Evolutionary conservation across 1,140 invertebrate genomes (phyloP).

Genomic region (Luehdorfia chinensis): DNA sequence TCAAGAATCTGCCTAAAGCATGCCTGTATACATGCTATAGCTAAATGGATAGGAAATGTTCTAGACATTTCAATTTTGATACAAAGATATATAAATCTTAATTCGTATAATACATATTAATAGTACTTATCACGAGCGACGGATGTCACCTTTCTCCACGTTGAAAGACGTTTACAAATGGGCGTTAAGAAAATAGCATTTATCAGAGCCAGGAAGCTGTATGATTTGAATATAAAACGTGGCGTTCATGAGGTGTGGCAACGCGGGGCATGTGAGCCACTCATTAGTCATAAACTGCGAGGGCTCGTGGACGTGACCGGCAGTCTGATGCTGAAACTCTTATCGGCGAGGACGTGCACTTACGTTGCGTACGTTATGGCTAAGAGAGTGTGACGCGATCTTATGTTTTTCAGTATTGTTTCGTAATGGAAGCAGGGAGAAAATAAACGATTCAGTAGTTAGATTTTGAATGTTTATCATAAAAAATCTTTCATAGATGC

Average conservation of each 20-base stretch:
- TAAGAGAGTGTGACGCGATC: constrained; percentile 12
- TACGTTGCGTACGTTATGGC: neutral
- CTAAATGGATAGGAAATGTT: no score
- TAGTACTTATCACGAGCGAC: no score
- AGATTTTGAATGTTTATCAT: no score
- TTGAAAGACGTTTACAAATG: constrained; percentile 16
- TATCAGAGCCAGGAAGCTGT: constrained; percentile 16
- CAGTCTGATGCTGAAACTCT: constrained; percentile 3
- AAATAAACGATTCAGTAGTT: constrained; percentile 3
- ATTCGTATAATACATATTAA: no score
- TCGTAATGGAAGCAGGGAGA: constrained; percentile 1
- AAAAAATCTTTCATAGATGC: no score
- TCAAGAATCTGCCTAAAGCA: no score
- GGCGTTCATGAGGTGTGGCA: constrained; percentile 15
- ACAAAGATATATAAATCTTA: no score
- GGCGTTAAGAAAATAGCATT: constrained; percentile 16
- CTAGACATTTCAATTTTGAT: no score
- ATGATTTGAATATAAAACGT: constrained; percentile 18
- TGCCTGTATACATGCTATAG: no score
- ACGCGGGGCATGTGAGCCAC: constrained; percentile 15
- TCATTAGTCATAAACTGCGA: constrained; percentile 18
- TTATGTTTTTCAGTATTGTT: constrained; percentile 12
- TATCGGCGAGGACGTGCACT: constrained; percentile 12
- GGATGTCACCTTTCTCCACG: neutral
- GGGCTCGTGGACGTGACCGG: constrained; percentile 11